Conservation (phyloP, 2,113 vertebrate genomes). For the Geothlypis trichas region DNA sequence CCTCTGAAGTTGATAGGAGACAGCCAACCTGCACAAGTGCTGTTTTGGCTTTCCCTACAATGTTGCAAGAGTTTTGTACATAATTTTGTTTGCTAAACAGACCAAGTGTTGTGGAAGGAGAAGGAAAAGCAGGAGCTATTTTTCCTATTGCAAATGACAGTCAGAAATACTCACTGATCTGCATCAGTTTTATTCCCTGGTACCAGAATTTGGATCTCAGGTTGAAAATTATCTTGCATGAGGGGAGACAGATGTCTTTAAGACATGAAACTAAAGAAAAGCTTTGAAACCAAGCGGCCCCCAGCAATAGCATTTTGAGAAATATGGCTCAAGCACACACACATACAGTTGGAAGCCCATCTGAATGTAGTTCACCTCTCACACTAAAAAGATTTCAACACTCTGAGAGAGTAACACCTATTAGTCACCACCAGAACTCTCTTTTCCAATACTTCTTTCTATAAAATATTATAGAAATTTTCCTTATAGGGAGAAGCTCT, state of each 20-base stretch:
- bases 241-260: neutral
- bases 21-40: rapidly evolving
- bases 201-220: neutral
- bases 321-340: neutral
- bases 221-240: neutral
- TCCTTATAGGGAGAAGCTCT: neutral
- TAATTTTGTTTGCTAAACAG: neutral
- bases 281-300: neutral
- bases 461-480: neutral
- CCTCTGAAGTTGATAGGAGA: neutral
- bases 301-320: neutral
- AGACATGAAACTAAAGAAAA: neutral
- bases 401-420: neutral
- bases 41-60: neutral
- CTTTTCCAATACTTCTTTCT: neutral
- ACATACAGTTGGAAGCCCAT: neutral
- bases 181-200: neutral
- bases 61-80: neutral
- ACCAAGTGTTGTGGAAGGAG: neutral
- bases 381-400: neutral
- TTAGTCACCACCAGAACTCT: neutral
- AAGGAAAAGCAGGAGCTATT: neutral
- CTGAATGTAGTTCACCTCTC: neutral
- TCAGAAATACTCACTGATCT: neutral
- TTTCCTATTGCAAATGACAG: neutral